Conservation (phyloP, 2,888 invertebrate species). For the Xestia rhomboidea region DNA sequence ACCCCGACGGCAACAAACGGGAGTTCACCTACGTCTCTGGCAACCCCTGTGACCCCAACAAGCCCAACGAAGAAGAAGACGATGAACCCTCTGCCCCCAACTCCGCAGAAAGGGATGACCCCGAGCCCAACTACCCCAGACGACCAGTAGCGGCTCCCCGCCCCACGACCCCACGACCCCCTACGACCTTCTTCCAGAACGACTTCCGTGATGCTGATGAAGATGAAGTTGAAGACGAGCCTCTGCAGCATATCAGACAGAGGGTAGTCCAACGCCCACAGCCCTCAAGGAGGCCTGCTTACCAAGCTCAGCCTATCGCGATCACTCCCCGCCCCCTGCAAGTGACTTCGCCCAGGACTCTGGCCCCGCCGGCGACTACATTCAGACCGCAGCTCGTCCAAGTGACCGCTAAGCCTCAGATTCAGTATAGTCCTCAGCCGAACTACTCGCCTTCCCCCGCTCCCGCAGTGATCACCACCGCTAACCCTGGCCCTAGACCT, state of each 20-base stretch:
- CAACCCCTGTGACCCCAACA: constrained; percentile 96
- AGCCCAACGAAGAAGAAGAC: constrained; percentile 93
- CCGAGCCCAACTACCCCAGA: constrained; percentile 91
- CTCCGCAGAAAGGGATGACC: constrained; percentile 91
- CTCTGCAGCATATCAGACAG: constrained; percentile 86
- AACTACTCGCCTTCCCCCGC: constrained; percentile 84
- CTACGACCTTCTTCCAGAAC: constrained; percentile 93
- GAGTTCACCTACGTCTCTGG: constrained; percentile 97
- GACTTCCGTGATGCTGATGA: constrained; percentile 92
- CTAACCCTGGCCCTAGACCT: constrained; percentile 66
- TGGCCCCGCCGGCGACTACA: constrained; percentile 92
- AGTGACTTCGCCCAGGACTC: constrained; percentile 86
- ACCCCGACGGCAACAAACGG: constrained; percentile 96
- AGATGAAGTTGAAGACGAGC: constrained; percentile 90
- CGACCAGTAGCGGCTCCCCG: constrained; percentile 79
- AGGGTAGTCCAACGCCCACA: constrained; percentile 88
- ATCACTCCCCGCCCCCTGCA: constrained; percentile 91
- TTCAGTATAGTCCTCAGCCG: constrained; percentile 86
- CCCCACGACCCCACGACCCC: constrained; percentile 89
- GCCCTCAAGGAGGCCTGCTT: constrained; percentile 83
- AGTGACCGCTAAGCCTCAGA: constrained; percentile 90
- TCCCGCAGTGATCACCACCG: constrained; percentile 78
- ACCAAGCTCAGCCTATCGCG: constrained; percentile 89
- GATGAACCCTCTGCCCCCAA: constrained; percentile 90
- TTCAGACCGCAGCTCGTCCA: constrained; percentile 92